Conservation (phyloP, 2,113 vertebrate species). For the Eretmochelys imbricata region DNA sequence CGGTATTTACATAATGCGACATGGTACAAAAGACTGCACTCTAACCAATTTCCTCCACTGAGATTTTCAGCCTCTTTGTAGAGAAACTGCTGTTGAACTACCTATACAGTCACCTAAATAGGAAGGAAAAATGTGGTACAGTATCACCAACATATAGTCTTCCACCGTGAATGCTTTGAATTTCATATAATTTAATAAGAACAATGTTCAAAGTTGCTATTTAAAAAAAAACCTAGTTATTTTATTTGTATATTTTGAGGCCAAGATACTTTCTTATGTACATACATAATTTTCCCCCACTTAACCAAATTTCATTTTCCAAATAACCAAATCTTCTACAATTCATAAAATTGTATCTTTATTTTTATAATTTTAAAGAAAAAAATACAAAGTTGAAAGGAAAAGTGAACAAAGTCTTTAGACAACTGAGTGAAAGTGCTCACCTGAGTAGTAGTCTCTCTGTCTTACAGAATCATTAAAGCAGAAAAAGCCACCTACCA, state of each 20-base stretch:
- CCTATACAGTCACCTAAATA: no score
- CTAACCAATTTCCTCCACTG: not conserved
- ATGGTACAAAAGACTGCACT: not conserved
- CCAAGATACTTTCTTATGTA: not conserved
- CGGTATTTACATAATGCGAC: not conserved
- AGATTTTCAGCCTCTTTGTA: no score
- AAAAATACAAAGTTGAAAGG: not conserved
- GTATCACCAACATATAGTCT: no score
- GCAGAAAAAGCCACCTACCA: slow-evolving; percentile 71
- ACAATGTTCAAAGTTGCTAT: no score
- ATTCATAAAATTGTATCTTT: not conserved
- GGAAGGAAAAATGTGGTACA: no score
- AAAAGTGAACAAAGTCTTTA: not conserved
- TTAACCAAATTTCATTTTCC: not conserved
- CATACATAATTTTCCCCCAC: not conserved
- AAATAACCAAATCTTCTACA: not conserved
- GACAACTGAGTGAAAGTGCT: not conserved
- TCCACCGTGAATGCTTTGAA: no score
- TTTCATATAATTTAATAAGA: no score
- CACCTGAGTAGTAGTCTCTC: slow-evolving; percentile 76
- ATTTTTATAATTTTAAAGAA: not conserved
- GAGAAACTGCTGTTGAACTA: no score
- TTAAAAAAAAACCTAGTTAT: not conserved
- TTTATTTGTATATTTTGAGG: not conserved
- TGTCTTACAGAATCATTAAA: slow-evolving; percentile 39